phyloP scores from a whole-genome alignment of 1,140 invertebrate species.

The Trigoniulus corallinus region DNA sequence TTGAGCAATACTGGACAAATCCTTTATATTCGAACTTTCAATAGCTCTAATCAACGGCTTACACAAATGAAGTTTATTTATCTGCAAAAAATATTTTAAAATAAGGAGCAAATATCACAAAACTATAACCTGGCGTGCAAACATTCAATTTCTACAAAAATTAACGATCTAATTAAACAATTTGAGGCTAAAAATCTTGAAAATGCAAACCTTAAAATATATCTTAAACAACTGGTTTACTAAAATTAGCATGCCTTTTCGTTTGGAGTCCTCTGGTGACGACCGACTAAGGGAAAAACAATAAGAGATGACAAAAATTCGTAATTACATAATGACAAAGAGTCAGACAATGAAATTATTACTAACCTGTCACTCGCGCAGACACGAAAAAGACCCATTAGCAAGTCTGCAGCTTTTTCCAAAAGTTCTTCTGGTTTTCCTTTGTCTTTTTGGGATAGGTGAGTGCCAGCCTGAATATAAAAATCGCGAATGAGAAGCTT shows the following conservation, averaged over 20 bases:
- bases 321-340: not conserved
- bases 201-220: slow-evolving; percentile 90
- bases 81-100: slow-evolving; percentile 19
- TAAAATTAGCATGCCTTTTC: slow-evolving; percentile 85
- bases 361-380: slow-evolving; percentile 82
- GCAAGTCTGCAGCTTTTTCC: slow-evolving; percentile 82
- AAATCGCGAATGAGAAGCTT: slow-evolving; percentile 1
- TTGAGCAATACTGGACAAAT: slow-evolving; percentile 64
- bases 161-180: no score
- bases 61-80: slow-evolving; percentile 88
- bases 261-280: slow-evolving; percentile 75
- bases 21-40: slow-evolving; percentile 73
- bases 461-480: slow-evolving; percentile 42
- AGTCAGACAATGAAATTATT: slow-evolving; percentile 3
- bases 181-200: no score
- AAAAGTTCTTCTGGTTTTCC: slow-evolving; percentile 47
- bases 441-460: slow-evolving; percentile 21
- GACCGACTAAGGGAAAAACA: slow-evolving; percentile 36
- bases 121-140: no score
- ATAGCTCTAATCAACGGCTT: slow-evolving; percentile 93
- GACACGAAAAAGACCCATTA: slow-evolving; percentile 88
- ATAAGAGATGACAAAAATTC: not conserved
- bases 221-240: slow-evolving; percentile 97
- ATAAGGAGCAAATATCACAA: slow-evolving; percentile 4
- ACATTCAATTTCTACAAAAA: no score